Evolutionary conservation across 1,140 invertebrate species (phyloP).

Genomic region (Tetraneura akinire): DNA sequence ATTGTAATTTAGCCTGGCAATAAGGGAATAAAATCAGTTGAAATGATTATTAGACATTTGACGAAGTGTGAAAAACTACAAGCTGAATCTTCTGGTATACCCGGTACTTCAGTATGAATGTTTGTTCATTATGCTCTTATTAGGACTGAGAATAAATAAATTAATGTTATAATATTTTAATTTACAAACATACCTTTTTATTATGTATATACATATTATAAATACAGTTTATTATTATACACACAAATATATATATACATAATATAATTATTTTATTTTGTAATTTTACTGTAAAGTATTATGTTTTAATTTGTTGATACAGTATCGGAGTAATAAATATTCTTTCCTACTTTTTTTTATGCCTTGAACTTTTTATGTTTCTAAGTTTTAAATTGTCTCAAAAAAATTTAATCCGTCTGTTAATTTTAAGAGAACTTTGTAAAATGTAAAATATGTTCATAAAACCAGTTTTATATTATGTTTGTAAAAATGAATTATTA

Average conservation of each 20-base stretch:
- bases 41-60: constrained; percentile 76
- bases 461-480: constrained; percentile 12
- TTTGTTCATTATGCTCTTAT: neutral
- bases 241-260: neutral
- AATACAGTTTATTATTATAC: too few relatives aligned
- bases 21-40: constrained; percentile 76
- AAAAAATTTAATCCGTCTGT: constrained; percentile 14
- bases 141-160: neutral
- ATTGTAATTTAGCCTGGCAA: constrained; percentile 73
- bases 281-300: constrained; percentile 43
- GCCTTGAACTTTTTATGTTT: constrained; percentile 28
- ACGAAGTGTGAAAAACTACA: constrained; percentile 66
- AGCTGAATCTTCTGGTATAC: neutral
- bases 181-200: neutral
- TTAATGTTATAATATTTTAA: neutral
- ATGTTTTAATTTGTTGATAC: neutral
- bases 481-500: constrained; percentile 25
- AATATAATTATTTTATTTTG: constrained; percentile 6
- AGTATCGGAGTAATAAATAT: neutral
- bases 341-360: constrained; percentile 37
- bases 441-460: constrained; percentile 29
- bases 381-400: constrained; percentile 14
- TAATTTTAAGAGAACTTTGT: constrained; percentile 12
- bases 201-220: neutral
- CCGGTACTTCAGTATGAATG: constrained; percentile 24